These are phyloP conservation scores for Asobara japonica DNA, from an alignment of 1,140 invertebrate genomes.

Conservation along the genomic window DNA sequence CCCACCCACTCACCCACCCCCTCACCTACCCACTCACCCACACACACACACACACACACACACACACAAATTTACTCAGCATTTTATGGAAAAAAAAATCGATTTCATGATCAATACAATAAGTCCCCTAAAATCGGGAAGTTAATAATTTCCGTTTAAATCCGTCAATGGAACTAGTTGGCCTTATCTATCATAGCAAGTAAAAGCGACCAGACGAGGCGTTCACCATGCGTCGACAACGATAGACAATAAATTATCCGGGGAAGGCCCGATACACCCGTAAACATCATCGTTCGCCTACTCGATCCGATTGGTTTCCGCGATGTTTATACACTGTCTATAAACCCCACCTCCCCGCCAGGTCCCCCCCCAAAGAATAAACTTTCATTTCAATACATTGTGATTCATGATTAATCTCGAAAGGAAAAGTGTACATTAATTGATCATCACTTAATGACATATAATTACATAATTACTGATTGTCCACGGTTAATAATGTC, in stretches of 20 bases:
- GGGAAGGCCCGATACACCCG: constrained; percentile 40
- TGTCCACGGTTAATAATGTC: constrained; percentile 50
- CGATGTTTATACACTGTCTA: neutral
- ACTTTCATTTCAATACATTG: constrained; percentile 45
- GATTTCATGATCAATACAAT: too few relatives aligned
- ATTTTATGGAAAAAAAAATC: too few relatives aligned
- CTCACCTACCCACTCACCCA: too few relatives aligned
- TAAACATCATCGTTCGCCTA: constrained; percentile 32
- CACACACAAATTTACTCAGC: too few relatives aligned
- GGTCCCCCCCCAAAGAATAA: neutral
- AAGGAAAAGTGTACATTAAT: constrained; percentile 55
- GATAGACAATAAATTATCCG: constrained; percentile 60
- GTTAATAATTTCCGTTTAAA: too few relatives aligned
- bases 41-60: too few relatives aligned
- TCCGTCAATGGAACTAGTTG: too few relatives aligned
- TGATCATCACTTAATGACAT: constrained; percentile 58
- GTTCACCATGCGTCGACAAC: constrained; percentile 53
- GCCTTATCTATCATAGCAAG: neutral
- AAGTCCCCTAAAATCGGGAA: neutral
- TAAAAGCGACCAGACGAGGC: constrained; percentile 39
- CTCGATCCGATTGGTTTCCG: constrained; percentile 8
- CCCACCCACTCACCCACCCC: too few relatives aligned
- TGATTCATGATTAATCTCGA: constrained; percentile 19
- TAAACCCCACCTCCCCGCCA: neutral
- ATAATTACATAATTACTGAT: constrained; percentile 66